Evolutionary conservation across 92 coral and sea anemone genomes (phyloP), one percentile per base, ranked within the genome.

Genomic region (Heliopora coerulea): DNA sequence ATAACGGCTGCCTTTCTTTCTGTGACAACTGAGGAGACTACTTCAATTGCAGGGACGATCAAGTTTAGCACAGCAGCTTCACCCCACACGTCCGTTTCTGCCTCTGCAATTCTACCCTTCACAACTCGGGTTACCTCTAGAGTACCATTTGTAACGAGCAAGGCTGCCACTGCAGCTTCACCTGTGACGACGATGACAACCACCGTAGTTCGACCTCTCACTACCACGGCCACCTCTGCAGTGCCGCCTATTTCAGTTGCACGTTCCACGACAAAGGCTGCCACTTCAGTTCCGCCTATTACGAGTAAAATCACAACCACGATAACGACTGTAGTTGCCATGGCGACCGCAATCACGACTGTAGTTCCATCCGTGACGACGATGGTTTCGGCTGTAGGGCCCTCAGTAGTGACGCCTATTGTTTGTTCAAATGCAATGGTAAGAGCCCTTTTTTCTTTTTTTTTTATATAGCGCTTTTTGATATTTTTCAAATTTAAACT

Each of bases 401-500:
- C 44, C 1, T 28, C 39, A 1, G 39, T 30, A 15, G 52, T 18
- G 37, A 34, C 54, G n/a, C 79, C 59, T 2, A 67, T 26, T 7
- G 24, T 1, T 49, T 67, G 74, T 32, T 32, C 39, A 11, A 49
- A 52, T 52, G 74, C 59, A 18, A 67, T 67, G 74, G 74, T 67
- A 44, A 67, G 37, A 44, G 44, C 0, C 23, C 8, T 26, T 8
- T 11, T 67, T 49, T 2, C 2, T 3, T 2, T 26, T 12, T 42
- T 46, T 18, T 18, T 67, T 23, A 24, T 37, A 10, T 20, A 44
- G 7, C 41, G 14, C 9, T 19, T 80, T 18, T 20, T 78, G 46
- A 41, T 56, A 56, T 11, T 59, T 65, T 82, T 84, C 41, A 73
- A 83, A 0, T 35, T 75, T 25, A 88, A 86, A 46, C 65, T 65